Evolutionary conservation across 2,113 vertebrate genomes (phyloP), one percentile per base, ranked within the genome.

Genomic region (Sebastes schlegelii): DNA sequence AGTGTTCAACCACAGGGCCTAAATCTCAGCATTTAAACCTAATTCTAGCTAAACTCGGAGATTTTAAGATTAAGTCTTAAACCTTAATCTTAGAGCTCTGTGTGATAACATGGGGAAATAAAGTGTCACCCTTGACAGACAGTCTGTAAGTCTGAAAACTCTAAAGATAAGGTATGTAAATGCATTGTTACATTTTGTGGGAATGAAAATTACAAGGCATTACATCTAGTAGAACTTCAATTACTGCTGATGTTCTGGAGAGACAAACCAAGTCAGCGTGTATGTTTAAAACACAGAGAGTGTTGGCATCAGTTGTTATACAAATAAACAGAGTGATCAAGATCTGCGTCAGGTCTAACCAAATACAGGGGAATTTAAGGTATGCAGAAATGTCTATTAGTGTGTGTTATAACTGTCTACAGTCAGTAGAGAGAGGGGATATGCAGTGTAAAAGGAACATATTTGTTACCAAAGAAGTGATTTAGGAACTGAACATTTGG

Each of bases 21-120:
- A 54, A 84, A 80, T 63, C 64, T 74, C 34, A 43, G 69, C n/a
- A 78, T 70, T 87, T 77, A 43, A 73, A 60, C 65, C 43, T 40
- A 52, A 74, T 51, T 77, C 16, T 5, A 0, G 68, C 34, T 71
- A 69, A 84, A 6, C 64, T 80, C 68, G 61, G 45, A 79, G n/a
- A 82, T 43, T 57, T 66, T 16, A 52, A 58, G 75, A 79, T 79
- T 66, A 79, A 45, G 48, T 7, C 34, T 63, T 69, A 68, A 73
- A 16, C 81, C 80, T 55, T 69, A 77, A 74, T 62, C 55, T 54
- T 45, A 21, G 23, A 46, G 72, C 52, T 73, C 52, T 65, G 46
- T 61, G 43, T 49, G 55, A 80, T 48, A 61, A 69, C 19, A 61
- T 82, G 55, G 46, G n/a, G 63, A 45, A 65, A 55, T 11, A 11